Conservation (phyloP, 2,113 vertebrate genomes). For the Poeciliopsis occidentalis region DNA sequence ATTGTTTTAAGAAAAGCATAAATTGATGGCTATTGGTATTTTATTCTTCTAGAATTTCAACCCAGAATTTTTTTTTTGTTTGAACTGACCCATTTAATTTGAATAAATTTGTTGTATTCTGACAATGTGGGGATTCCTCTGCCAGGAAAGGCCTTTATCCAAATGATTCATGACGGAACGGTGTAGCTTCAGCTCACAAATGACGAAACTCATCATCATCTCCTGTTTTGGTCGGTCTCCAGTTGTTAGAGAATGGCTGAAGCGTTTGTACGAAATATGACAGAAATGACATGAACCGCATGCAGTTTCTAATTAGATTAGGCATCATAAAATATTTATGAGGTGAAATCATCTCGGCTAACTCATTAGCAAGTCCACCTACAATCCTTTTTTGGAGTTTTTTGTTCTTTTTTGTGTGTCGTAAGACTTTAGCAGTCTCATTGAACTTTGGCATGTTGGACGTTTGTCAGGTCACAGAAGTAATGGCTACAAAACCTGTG, state of each 20-base stretch:
- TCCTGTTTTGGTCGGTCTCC: constrained; percentile 15
- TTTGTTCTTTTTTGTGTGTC: background rate
- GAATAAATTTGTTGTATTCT: constrained; percentile 33
- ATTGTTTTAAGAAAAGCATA: constrained; percentile 1
- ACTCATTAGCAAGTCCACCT: background rate
- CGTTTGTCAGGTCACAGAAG: background rate
- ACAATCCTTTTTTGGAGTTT: background rate
- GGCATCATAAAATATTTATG: background rate
- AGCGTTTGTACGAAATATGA: constrained; percentile 2
- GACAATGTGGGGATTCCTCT: constrained; percentile 22
- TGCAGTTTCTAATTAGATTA: background rate
- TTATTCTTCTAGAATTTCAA: constrained; percentile 24
- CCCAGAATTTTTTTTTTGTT: background rate
- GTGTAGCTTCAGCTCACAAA: constrained; percentile 2
- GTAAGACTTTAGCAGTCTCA: background rate
- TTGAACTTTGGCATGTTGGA: background rate
- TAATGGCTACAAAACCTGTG: background rate
- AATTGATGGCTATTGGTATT: constrained; percentile 9
- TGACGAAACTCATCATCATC: constrained; percentile 42
- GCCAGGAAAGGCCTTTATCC: constrained; percentile 8
- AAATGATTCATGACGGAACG: constrained; percentile 36
- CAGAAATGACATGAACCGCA: background rate
- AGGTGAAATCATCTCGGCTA: background rate
- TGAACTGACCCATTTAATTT: constrained; percentile 19
- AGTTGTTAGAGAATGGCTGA: constrained; percentile 19